Conservation (phyloP, 2,113 vertebrate genomes). For the Urocolius indicus region DNA sequence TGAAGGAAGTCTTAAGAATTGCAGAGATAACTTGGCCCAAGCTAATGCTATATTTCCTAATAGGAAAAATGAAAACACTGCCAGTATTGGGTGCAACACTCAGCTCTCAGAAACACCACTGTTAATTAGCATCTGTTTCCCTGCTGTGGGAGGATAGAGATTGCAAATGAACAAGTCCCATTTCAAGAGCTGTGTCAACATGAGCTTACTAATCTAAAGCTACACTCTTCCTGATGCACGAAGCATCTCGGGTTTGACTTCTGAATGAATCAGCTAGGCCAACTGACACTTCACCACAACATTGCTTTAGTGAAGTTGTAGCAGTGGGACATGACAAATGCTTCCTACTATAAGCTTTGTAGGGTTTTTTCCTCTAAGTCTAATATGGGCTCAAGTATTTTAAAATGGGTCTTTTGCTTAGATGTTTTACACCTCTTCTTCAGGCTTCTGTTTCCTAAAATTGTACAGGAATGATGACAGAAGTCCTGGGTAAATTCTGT, state of each 20-base stretch:
- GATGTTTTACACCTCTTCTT: neutral
- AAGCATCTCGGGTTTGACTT: neutral
- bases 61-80: neutral
- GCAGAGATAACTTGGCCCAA: neutral
- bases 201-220: neutral
- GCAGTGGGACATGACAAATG: neutral
- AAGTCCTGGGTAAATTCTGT: neutral
- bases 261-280: neutral
- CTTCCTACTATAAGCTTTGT: neutral
- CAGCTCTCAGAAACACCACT: neutral
- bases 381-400: neutral
- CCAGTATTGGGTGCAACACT: neutral
- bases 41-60: neutral
- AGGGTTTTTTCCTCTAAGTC: neutral
- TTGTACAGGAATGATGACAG: neutral
- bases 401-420: neutral
- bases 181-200: neutral
- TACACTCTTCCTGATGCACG: neutral
- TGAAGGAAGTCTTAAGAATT: neutral
- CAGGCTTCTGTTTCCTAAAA: neutral
- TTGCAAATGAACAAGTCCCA: neutral
- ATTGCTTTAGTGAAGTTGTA: neutral
- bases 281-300: neutral
- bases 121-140: neutral
- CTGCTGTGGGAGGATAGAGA: neutral